Percentiles rank a stretch among this genome's conserved stretches.
Conservation (phyloP, 1,140 invertebrate genomes). For the Drosophila gunungcola region DNA sequence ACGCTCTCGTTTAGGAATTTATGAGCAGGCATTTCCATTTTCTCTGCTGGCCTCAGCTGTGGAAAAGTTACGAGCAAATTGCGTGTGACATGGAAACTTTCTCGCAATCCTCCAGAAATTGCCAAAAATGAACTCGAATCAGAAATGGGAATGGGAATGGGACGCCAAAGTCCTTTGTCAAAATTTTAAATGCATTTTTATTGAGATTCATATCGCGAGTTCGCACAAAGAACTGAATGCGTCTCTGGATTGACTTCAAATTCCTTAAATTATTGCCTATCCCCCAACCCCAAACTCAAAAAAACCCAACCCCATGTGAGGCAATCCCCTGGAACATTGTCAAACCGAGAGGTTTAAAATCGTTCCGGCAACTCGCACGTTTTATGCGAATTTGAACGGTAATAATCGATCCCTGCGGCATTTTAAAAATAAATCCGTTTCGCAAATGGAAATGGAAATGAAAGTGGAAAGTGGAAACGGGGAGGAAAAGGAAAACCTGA, state of each 20-base stretch:
- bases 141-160: not conserved
- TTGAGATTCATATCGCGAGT: constrained; percentile 84
- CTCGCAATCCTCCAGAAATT: constrained; percentile 46
- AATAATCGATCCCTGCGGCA: constrained; percentile 85
- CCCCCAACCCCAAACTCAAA: constrained; percentile 33
- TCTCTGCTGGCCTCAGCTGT: constrained; percentile 61
- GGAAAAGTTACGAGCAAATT: constrained; percentile 71
- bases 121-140: constrained; percentile 55
- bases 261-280: constrained; percentile 83
- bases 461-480: constrained; percentile 21
- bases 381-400: constrained; percentile 85
- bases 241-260: constrained; percentile 83
- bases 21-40: constrained; percentile 42
- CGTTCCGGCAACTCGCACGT: constrained; percentile 79
- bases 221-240: constrained; percentile 67
- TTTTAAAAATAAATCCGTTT: constrained; percentile 85
- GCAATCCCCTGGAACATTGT: constrained; percentile 12
- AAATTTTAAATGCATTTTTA: constrained; percentile 85
- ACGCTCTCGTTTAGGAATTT: constrained; percentile 46
- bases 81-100: constrained; percentile 62
- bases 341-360: constrained; percentile 60
- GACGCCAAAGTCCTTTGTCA: constrained; percentile 72
- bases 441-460: constrained; percentile 69
- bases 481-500: constrained; percentile 13
- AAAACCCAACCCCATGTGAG: constrained; percentile 24